Base-by-base conservation (phyloP, 2,113 vertebrate species). In the Cyanistes caeruleus region DNA sequence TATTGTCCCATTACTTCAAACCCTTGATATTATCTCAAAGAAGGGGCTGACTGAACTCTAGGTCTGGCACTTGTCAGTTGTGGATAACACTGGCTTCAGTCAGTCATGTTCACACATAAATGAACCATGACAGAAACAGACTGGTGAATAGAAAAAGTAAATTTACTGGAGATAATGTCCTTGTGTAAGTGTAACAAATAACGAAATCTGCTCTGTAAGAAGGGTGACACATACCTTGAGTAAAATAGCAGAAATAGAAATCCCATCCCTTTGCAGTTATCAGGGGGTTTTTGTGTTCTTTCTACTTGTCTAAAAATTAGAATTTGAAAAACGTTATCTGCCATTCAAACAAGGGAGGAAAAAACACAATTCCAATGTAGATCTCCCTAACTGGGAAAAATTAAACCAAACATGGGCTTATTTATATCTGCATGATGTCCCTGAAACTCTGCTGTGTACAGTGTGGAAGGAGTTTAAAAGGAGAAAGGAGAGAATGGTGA, bases 31-130 rank as follows among this genome's bases (percentile, higher is more conserved):
- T 97, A 93, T 97, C 95, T 96, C 95, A 95, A 97, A 95, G 91
- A 97, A 98, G 85, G n/a, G 67, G 82, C 48, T 97, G 97, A 97
- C 95, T 97, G 97, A 98, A 97, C 97, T 95, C 69, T 70, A 96
- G 91, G 91, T 94, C 96, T 98, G 97, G 90, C 97, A 97, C 96
- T 98, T 98, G 96, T 97, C 96, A 96, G 89, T 96, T 97, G 94
- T 93, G 95, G 96, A 95, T 97, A 97, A 97, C 96, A 67, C 62
- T 89, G 95, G 74, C 74, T 98, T 98, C 96, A 98, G 95, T 96
- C 96, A 85, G 90, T 97, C 97, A 95, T 97, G 97, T 95, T 98
- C 92, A 93, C 95, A 97, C 94, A 96, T 93, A 98, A 98, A 98
- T 97, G 94, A 98, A 85, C 88, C 92, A 72, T 93, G 95, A 96